phyloP scores from a whole-genome alignment of 2,113 vertebrate species.

The Corvus hawaiiensis region DNA sequence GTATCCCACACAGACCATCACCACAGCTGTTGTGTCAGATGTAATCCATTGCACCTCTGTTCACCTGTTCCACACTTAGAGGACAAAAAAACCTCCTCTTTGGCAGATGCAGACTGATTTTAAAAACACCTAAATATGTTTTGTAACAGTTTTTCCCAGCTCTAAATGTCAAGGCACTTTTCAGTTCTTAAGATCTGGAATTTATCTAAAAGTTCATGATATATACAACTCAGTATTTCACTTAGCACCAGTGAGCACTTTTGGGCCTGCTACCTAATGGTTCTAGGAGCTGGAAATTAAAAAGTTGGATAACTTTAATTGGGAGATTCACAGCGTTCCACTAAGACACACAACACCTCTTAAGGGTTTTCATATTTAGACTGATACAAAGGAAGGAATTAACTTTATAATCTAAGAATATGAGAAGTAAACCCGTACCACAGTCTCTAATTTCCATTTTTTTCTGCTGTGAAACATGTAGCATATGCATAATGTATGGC shows the following conservation, averaged over 20 bases:
- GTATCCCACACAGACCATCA: background rate
- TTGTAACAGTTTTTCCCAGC: background rate
- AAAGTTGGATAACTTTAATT: background rate
- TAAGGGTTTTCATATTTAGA: background rate
- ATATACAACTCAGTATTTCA: background rate
- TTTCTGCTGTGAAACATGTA: background rate
- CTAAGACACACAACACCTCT: background rate
- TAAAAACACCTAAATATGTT: background rate
- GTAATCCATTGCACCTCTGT: background rate
- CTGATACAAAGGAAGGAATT: background rate
- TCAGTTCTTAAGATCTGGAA: background rate
- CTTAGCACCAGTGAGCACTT: background rate
- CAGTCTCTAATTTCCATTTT: background rate
- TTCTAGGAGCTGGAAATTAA: background rate
- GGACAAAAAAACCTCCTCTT: background rate
- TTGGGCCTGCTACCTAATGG: background rate
- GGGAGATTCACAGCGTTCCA: background rate
- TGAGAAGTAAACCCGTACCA: background rate
- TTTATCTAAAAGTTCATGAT: background rate
- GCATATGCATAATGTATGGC: constrained; percentile 22
- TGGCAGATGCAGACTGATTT: background rate
- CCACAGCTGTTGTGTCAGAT: background rate
- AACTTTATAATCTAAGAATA: background rate
- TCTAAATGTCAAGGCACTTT: background rate
- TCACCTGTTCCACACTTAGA: background rate